Base-by-base conservation (phyloP, 2,888 invertebrate genomes). In the Cheilosia grossa region DNA sequence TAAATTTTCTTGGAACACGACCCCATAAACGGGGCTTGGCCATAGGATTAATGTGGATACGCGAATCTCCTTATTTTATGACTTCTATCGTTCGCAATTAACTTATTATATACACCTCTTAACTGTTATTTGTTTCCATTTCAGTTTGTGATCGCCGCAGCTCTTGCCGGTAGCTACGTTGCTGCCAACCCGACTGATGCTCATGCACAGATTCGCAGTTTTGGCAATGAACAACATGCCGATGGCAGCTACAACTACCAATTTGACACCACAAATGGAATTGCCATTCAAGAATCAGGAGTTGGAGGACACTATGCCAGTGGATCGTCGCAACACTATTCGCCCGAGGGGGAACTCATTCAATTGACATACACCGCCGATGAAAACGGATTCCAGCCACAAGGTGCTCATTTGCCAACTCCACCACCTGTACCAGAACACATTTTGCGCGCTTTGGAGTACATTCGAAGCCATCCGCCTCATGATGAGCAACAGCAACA, bases 221-320 rank as follows among this genome's bases (percentile, higher is more conserved):
- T 67, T 82, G 89, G 51, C 91, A 93, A 74, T 67, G 89, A 91
- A 59, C 42, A 89, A 2, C 89, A 89, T 81, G 89, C 90, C 73
- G 94, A 94, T 78, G 90, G 92, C 21, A 88, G 89, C 61, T 94
- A 91, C 90, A 69, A 88, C 0, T 94, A 91, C 89, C 70, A 81
- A 4, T 95, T 89, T 88, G 92, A 94, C 87, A 94, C 95, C 87
- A 92, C 92, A 17, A 95, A 95, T 88, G 95, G 95, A 21, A 95
- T 95, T 89, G 77, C 89, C 0, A 94, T 90, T 5, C 93, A 94
- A 87, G 94, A 94, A 88, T 87, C 89, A 19, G 95, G 95, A 82
- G 90, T 88, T 17, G 91, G 95, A 87, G 93, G 93, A 89, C 93
- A 93, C 88, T 89, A 90, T 56, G 94, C 93, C 17, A 91, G 93